These are phyloP conservation scores for Acronicta psi DNA, from an alignment of 2,888 invertebrate species.

Conservation along the genomic window DNA sequence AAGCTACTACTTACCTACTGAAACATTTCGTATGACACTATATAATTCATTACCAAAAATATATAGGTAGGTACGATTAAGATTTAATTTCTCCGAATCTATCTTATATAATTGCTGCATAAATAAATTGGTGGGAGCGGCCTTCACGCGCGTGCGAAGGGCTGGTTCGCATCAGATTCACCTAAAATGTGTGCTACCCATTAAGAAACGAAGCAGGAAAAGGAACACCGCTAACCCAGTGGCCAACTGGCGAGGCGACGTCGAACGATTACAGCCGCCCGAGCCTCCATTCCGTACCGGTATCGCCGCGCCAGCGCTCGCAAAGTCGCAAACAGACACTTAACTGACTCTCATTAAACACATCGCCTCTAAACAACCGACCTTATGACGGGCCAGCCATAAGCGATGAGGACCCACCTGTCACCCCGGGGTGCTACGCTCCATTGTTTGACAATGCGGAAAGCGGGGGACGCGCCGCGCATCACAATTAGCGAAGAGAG, in stretches of 20 bases:
- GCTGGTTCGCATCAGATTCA: constrained; percentile 62
- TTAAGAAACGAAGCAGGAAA: constrained; percentile 85
- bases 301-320: constrained; percentile 77
- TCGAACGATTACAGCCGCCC: constrained; percentile 78
- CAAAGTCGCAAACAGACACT: constrained; percentile 73
- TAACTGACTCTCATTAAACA: constrained; percentile 67
- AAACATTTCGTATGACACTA: too few relatives aligned
- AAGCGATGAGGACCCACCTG: constrained; percentile 73
- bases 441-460: constrained; percentile 84
- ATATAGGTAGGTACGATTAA: neutral
- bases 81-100: neutral
- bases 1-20: too few relatives aligned
- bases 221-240: constrained; percentile 88
- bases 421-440: constrained; percentile 79
- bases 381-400: constrained; percentile 63
- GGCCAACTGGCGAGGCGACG: constrained; percentile 85
- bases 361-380: constrained; percentile 60
- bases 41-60: too few relatives aligned
- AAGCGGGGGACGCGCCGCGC: constrained; percentile 80
- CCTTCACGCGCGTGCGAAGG: constrained; percentile 29
- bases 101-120: constrained; percentile 1
- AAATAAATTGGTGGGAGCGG: constrained; percentile 14
- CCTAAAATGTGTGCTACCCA: constrained; percentile 71
- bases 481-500: constrained; percentile 86
- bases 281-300: constrained; percentile 84